phyloP scores from a whole-genome alignment of 2,888 invertebrate genomes.

The Trypoxylon attenuatum region DNA sequence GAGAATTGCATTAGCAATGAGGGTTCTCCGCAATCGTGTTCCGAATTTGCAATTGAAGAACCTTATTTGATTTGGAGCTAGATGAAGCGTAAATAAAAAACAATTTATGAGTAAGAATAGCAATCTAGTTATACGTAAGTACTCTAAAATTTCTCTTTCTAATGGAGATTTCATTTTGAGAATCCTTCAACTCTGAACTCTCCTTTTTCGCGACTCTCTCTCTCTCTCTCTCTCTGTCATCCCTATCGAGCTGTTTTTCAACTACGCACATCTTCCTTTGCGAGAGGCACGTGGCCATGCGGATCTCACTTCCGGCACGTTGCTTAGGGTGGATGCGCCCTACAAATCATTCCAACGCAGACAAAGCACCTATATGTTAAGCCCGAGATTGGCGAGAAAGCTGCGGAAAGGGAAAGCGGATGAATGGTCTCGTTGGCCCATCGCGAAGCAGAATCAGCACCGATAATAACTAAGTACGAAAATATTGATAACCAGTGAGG shows the following conservation, averaged over 20 bases:
- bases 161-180: slow-evolving; percentile 51
- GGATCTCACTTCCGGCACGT: slow-evolving; percentile 54
- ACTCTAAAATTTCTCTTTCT: too few relatives aligned
- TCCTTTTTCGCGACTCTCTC: slow-evolving; percentile 18
- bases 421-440: slow-evolving; percentile 39
- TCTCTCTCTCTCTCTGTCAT: slow-evolving; percentile 14
- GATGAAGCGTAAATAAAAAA: not conserved
- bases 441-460: too few relatives aligned
- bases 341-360: slow-evolving; percentile 30
- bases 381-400: slow-evolving; percentile 9
- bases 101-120: slow-evolving; percentile 11
- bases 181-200: slow-evolving; percentile 31
- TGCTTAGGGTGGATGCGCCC: slow-evolving; percentile 17
- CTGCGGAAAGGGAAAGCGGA: not conserved
- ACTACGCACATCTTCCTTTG: slow-evolving; percentile 33
- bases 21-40: not conserved
- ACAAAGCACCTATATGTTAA: slow-evolving; percentile 24
- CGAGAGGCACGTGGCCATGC: slow-evolving; percentile 43
- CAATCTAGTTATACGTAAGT: slow-evolving; percentile 3
- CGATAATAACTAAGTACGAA: too few relatives aligned
- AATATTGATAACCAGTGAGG: too few relatives aligned
- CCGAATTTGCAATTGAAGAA: not conserved
- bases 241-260: slow-evolving; percentile 36
- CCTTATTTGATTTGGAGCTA: too few relatives aligned
- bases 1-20: not conserved